These are phyloP conservation scores for Zaprionus bogoriensis DNA, from an alignment of 2,888 invertebrate genomes.

Conservation along the genomic window DNA sequence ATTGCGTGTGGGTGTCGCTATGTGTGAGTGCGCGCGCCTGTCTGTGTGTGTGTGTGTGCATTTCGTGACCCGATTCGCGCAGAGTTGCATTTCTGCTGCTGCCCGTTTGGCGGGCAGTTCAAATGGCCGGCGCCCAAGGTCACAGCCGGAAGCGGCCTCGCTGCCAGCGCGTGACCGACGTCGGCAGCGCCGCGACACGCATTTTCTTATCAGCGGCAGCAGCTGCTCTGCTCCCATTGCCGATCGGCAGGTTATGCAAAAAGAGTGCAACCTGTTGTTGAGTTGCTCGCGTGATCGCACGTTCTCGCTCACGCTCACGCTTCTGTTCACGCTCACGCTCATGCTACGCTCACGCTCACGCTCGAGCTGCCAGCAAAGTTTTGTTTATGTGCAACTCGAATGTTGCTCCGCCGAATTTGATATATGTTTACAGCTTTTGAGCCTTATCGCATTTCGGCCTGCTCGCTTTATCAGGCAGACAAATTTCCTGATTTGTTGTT, in stretches of 20 bases:
- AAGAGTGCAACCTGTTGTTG: slow-evolving; percentile 10
- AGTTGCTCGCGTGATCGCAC: neutral
- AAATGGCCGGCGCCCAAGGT: slow-evolving; percentile 35
- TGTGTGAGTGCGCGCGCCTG: neutral
- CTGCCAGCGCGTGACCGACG: slow-evolving; percentile 48
- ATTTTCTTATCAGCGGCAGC: slow-evolving; percentile 38
- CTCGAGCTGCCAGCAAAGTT: neutral
- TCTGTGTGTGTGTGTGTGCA: neutral
- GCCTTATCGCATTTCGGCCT: too few species aligned
- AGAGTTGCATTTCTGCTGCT: slow-evolving; percentile 57
- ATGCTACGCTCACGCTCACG: neutral
- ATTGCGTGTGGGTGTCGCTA: slow-evolving; percentile 9
- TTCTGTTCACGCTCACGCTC: neutral
- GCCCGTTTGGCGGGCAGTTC: neutral
- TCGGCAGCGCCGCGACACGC: slow-evolving; percentile 36
- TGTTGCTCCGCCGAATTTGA: too few species aligned
- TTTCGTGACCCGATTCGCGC: slow-evolving; percentile 41
- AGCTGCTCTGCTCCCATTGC: neutral
- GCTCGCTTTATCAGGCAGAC: too few species aligned
- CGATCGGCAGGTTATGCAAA: slow-evolving; percentile 40
- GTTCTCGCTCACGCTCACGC: neutral
- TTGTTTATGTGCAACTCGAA: too few species aligned
- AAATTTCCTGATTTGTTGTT: too few species aligned
- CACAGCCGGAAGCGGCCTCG: slow-evolving; percentile 13
- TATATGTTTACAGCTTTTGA: too few species aligned